Conservation (phyloP, 2,888 invertebrate genomes). For the Chrysodeixis includens region DNA sequence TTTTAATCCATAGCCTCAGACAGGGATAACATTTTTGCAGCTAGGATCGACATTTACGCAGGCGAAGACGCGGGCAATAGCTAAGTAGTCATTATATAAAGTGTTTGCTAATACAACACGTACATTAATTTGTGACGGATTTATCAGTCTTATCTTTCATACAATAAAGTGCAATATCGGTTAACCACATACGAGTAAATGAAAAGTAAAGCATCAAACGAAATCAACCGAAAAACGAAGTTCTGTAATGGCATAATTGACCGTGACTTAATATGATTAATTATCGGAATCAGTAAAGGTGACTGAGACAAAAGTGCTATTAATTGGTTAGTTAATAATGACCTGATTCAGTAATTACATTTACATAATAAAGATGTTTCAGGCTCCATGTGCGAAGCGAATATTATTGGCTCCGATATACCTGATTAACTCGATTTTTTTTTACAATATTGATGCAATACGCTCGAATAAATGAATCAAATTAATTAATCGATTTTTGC, state of each 20-base stretch:
- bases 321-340: conserved; percentile 35
- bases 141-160: no score
- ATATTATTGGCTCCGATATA: conserved; percentile 19
- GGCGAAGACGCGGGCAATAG: no score
- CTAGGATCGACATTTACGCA: no score
- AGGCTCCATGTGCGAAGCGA: conserved; percentile 27
- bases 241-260: not conserved
- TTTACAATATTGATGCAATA: not conserved
- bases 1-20: no score
- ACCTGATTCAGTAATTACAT: conserved; percentile 41
- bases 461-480: not conserved
- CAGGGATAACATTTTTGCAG: no score
- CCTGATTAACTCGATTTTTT: conserved; percentile 23
- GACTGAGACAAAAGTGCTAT: conserved; percentile 10
- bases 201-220: not conserved
- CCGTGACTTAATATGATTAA: not conserved
- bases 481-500: conserved; percentile 2
- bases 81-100: no score
- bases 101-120: no score
- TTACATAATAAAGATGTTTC: conserved; percentile 36
- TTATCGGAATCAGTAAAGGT: not conserved
- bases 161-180: no score
- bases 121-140: no score
- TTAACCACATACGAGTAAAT: no score
- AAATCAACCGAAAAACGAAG: not conserved